These are phyloP conservation scores for Cuniculus paca DNA, from an alignment of 2,797 vertebrate genomes.

Conservation along the genomic window DNA sequence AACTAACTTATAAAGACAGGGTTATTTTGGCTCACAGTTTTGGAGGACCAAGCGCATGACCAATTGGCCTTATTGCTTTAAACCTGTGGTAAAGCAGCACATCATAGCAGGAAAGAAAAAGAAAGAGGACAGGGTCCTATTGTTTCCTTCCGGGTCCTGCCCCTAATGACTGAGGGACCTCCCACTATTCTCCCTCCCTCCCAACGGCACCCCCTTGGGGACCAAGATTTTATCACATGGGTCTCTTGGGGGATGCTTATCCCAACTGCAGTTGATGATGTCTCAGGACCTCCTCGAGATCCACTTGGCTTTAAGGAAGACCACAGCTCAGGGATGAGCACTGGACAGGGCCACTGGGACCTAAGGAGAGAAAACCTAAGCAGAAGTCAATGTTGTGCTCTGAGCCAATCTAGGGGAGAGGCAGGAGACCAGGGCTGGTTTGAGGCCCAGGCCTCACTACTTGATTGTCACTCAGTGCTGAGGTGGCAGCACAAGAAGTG, in stretches of 20 bases:
- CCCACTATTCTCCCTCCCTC: background rate
- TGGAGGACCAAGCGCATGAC: background rate
- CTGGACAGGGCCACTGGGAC: background rate
- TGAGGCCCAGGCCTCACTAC: background rate
- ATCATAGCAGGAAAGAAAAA: background rate
- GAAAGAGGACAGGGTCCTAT: too few relatives aligned
- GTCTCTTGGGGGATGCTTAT: background rate
- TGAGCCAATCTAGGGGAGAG: background rate
- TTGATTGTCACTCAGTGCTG: background rate
- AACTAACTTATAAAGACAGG: background rate
- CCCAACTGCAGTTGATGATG: background rate
- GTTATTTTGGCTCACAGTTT: background rate
- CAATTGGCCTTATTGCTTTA: background rate
- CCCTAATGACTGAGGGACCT: background rate
- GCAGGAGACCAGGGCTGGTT: background rate
- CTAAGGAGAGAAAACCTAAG: background rate
- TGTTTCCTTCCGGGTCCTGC: background rate
- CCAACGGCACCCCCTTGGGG: background rate
- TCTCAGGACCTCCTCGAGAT: background rate
- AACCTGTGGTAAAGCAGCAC: background rate
- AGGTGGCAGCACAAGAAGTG: background rate
- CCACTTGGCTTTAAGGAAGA: background rate
- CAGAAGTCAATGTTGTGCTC: background rate
- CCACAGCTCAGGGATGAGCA: background rate
- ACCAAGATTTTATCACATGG: background rate